These are phyloP conservation scores for Hyles lineata DNA, from an alignment of 2,888 invertebrate genomes.

Conservation along the genomic window DNA sequence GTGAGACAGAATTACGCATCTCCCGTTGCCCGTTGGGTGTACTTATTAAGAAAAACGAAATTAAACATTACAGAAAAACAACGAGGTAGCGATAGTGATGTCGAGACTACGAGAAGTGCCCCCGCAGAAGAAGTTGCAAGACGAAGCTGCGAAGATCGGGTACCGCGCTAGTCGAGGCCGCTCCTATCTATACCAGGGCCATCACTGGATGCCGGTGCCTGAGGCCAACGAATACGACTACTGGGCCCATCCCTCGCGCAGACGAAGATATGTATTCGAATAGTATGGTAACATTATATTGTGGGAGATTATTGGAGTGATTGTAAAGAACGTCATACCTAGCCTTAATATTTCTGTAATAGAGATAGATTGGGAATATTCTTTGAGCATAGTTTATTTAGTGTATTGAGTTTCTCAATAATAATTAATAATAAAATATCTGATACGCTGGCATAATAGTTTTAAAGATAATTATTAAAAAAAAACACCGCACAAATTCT, in stretches of 20 bases:
- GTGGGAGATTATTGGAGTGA: too few relatives aligned
- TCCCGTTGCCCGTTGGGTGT: too few relatives aligned
- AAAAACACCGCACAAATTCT: too few relatives aligned
- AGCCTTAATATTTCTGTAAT: too few relatives aligned
- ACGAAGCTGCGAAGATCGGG: constrained; percentile 57
- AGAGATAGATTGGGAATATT: too few relatives aligned
- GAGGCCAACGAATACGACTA: constrained; percentile 54
- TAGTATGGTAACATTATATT: neutral
- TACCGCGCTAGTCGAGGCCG: constrained; percentile 57
- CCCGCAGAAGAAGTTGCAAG: constrained; percentile 50
- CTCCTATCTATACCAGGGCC: constrained; percentile 68
- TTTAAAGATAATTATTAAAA: too few relatives aligned
- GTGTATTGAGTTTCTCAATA: too few relatives aligned
- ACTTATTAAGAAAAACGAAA: neutral
- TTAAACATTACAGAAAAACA: constrained; percentile 43
- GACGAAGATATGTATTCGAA: constrained; percentile 14
- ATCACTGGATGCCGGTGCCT: constrained; percentile 66
- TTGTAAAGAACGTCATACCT: too few relatives aligned
- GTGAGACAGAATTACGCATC: too few relatives aligned
- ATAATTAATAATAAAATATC: too few relatives aligned
- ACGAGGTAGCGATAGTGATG: constrained; percentile 45
- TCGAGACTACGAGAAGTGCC: constrained; percentile 56
- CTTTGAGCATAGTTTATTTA: too few relatives aligned
- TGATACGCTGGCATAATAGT: too few relatives aligned
- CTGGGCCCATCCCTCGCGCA: constrained; percentile 37